Percentiles rank a stretch among this genome's conserved stretches.
These are phyloP conservation scores for Trachelipus rathkii DNA, from an alignment of 1,140 invertebrate species.

Conservation along the genomic window DNA sequence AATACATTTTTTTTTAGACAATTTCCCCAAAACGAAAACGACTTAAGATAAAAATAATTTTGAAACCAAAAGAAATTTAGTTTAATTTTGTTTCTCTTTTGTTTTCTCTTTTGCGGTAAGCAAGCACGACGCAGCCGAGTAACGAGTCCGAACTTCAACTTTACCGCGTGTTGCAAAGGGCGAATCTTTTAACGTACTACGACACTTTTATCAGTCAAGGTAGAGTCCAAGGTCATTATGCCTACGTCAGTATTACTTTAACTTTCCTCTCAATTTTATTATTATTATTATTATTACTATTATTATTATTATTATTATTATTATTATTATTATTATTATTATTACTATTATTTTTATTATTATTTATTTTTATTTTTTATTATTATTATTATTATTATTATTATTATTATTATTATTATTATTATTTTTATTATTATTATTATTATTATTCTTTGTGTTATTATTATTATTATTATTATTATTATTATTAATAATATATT, in stretches of 20 bases:
- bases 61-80: too few species aligned
- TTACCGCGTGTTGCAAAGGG: conserved; percentile 91
- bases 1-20: background rate
- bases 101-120: conserved; percentile 65
- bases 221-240: conserved; percentile 53
- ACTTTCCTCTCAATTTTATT: too few species aligned
- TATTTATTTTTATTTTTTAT: too few species aligned
- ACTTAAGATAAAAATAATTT: too few species aligned
- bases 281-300: background rate
- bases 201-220: conserved; percentile 96
- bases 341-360: background rate
- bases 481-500: background rate
- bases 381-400: too few species aligned
- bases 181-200: conserved; percentile 91
- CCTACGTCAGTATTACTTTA: conserved; percentile 35
- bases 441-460: background rate
- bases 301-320: background rate
- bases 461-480: background rate
- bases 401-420: too few species aligned
- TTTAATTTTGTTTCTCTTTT: background rate
- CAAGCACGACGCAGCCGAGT: conserved; percentile 80
- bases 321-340: conserved; percentile 17
- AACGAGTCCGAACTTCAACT: conserved; percentile 94
- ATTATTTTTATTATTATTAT: too few species aligned
- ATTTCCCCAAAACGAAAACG: background rate